Conservation (phyloP, 2,113 vertebrate genomes). For the Tichodroma muraria region DNA sequence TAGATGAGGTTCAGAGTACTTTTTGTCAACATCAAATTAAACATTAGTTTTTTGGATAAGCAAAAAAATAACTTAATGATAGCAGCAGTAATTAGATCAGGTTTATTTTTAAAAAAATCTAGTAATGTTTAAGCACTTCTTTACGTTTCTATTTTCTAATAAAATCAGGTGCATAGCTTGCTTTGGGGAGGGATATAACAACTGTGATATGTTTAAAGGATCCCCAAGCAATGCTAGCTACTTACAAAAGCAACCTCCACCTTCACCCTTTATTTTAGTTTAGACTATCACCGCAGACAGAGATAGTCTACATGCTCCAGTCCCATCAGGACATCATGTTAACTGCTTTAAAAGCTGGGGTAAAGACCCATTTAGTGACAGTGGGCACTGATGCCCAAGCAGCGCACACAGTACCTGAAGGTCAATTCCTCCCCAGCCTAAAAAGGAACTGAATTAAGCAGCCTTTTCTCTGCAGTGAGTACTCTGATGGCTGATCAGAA, state of each 20-base stretch:
- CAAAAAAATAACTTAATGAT: neutral
- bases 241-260: neutral
- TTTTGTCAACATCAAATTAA: neutral
- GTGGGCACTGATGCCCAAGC: neutral
- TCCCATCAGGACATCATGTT: neutral
- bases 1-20: neutral
- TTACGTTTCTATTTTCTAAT: neutral
- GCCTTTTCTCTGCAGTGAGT: neutral
- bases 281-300: neutral
- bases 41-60: neutral
- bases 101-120: neutral
- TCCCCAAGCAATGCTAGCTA: neutral
- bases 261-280: neutral
- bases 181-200: neutral
- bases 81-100: neutral
- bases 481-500: neutral
- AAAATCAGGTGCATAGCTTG: neutral
- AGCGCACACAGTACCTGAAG: neutral
- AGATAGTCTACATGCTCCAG: neutral
- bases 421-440: neutral
- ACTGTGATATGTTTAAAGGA: neutral
- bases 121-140: neutral
- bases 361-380: neutral
- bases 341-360: neutral
- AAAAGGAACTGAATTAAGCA: neutral